Evolutionary conservation across 2,113 vertebrate species (phyloP).

Genomic region (Raja brachyura): DNA sequence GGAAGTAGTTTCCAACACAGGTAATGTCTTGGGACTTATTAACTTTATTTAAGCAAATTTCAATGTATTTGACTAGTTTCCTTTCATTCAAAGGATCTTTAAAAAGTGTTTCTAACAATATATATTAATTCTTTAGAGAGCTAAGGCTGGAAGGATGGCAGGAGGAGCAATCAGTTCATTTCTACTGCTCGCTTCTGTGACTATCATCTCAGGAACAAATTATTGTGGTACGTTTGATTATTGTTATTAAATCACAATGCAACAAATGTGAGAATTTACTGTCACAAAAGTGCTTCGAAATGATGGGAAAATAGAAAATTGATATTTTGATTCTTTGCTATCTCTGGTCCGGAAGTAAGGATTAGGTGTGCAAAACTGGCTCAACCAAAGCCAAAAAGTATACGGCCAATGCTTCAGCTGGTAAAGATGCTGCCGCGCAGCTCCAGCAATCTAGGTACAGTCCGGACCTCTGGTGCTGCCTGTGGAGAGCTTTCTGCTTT

Average conservation of each 20-base stretch:
- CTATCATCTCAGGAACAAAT: not conserved
- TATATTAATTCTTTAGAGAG: not conserved
- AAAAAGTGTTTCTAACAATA: not conserved
- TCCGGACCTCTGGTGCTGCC: too few species aligned
- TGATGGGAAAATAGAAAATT: not conserved
- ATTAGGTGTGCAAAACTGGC: not conserved
- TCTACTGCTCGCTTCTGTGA: constrained; percentile 19
- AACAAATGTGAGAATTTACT: not conserved
- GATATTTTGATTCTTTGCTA: not conserved
- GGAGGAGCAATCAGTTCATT: not conserved
- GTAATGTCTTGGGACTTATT: not conserved
- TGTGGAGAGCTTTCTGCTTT: too few species aligned
- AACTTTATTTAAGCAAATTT: not conserved
- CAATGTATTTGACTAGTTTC: not conserved
- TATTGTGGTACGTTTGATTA: not conserved
- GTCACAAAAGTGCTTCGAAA: not conserved
- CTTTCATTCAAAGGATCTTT: not conserved
- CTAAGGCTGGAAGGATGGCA: not conserved
- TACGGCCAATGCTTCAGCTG: not conserved
- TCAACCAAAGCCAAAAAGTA: not conserved
- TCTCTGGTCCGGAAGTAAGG: not conserved
- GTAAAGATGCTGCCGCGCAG: too few species aligned
- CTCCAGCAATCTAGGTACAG: too few species aligned
- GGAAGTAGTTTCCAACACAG: not conserved
- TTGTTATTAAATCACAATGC: not conserved